Conservation (phyloP, 2,797 vertebrate species). For the Heterohyrax brucei region DNA sequence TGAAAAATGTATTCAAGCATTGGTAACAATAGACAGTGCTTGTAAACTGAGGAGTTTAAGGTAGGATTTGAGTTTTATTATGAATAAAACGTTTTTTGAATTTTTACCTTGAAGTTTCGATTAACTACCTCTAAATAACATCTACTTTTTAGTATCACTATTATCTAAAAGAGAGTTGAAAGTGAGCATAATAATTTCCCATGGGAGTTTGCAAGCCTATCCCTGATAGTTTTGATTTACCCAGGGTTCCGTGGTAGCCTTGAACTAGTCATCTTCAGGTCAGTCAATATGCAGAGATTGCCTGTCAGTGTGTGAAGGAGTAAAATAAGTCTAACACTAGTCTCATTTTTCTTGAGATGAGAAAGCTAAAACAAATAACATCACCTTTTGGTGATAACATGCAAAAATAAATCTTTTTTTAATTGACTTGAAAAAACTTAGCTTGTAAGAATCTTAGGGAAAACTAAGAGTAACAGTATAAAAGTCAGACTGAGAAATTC, state of each 20-base stretch:
- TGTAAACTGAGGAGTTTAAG: conserved; percentile 66
- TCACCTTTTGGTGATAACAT: conserved; percentile 67
- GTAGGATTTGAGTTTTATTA: conserved; percentile 51
- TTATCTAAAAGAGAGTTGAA: conserved; percentile 52
- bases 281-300: conserved; percentile 44
- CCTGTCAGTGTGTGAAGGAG: conserved; percentile 37
- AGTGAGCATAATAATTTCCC: conserved; percentile 41
- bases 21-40: conserved; percentile 57
- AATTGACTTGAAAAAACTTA: conserved; percentile 65
- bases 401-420: conserved; percentile 63
- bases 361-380: conserved; percentile 60
- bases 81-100: conserved; percentile 53
- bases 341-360: conserved; percentile 68
- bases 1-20: conserved; percentile 31
- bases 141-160: background rate
- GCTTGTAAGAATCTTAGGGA: conserved; percentile 41
- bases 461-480: conserved; percentile 66
- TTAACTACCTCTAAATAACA: background rate
- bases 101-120: conserved; percentile 66
- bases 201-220: background rate
- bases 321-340: conserved; percentile 58
- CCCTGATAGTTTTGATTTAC: conserved; percentile 48
- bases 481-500: conserved; percentile 66
- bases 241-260: background rate
- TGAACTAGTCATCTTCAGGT: conserved; percentile 58